A percentile compares a stretch with the other conserved stretches of the same genome.
Conservation (phyloP, 2,888 invertebrate species). For the Scaptomyza flava region DNA sequence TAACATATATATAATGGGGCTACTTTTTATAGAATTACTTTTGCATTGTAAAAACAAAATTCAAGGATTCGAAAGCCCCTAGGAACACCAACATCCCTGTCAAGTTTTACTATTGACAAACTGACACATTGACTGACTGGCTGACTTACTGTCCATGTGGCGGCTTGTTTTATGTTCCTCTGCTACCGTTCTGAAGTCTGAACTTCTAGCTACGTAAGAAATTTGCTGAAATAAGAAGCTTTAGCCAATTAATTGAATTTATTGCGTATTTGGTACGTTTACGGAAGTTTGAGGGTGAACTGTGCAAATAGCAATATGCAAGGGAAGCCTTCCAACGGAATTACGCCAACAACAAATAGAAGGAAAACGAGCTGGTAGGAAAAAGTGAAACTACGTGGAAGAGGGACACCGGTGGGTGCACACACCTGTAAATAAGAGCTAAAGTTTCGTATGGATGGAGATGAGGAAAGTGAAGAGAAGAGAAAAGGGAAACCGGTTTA, state of each 20-base stretch:
- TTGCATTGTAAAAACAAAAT: too few relatives aligned
- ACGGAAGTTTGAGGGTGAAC: slow-evolving; percentile 18
- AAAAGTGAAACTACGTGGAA: slow-evolving; percentile 41
- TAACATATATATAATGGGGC: too few relatives aligned
- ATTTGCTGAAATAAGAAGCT: slow-evolving; percentile 69
- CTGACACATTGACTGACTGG: slow-evolving; percentile 2
- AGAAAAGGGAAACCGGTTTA: background rate
- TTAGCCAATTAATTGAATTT: slow-evolving; percentile 74
- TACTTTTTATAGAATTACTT: too few relatives aligned
- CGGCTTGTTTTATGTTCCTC: background rate
- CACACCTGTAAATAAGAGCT: slow-evolving; percentile 49
- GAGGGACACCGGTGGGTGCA: background rate
- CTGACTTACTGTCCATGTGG: slow-evolving; percentile 1
- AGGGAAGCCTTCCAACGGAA: slow-evolving; percentile 45
- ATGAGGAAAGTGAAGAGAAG: background rate
- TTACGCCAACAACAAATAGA: background rate
- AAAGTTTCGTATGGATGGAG: slow-evolving; percentile 11
- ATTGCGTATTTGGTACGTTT: slow-evolving; percentile 65
- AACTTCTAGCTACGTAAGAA: slow-evolving; percentile 39
- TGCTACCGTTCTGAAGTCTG: slow-evolving; percentile 7
- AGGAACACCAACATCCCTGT: background rate
- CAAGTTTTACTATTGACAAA: slow-evolving; percentile 2
- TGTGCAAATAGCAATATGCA: slow-evolving; percentile 40
- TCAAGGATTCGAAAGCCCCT: slow-evolving; percentile 16
- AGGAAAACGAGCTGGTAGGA: slow-evolving; percentile 1